phyloP scores from a whole-genome alignment of 2,888 invertebrate species.

The Ethmia dodecea region DNA sequence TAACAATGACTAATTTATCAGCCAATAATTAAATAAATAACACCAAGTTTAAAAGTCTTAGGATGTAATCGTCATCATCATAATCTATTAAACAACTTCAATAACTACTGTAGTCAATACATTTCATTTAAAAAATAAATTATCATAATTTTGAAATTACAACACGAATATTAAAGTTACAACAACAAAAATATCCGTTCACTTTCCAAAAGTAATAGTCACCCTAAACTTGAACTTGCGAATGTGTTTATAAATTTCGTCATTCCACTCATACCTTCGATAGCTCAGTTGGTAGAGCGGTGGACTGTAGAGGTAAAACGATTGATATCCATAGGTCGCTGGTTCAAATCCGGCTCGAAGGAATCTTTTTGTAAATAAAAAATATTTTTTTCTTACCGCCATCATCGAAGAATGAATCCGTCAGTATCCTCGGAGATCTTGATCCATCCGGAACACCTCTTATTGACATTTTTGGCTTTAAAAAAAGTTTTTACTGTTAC shows the following conservation, averaged over 20 bases:
- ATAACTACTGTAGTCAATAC: too few relatives aligned
- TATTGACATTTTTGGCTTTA: conserved; percentile 59
- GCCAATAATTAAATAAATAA: too few relatives aligned
- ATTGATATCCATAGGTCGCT: conserved; percentile 78
- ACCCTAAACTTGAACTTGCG: conserved; percentile 23
- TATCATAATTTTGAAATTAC: too few relatives aligned
- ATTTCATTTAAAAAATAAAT: too few relatives aligned
- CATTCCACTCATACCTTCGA: conserved; percentile 38
- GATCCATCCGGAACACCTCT: conserved; percentile 66
- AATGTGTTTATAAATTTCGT: conserved; percentile 28
- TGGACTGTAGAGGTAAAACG: conserved; percentile 45
- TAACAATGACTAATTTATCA: too few relatives aligned
- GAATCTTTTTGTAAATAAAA: conserved; percentile 35
- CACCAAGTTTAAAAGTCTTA: too few relatives aligned
- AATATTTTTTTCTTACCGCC: conserved; percentile 40
- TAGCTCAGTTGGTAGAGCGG: conserved; percentile 77
- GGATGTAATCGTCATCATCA: too few relatives aligned
- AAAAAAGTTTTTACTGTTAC: too few relatives aligned
- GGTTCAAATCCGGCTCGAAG: conserved; percentile 81
- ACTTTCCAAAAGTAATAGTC: conserved; percentile 18
- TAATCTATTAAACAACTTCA: too few relatives aligned
- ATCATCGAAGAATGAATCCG: conserved; percentile 69
- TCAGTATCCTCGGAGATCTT: conserved; percentile 57
- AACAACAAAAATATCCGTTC: too few relatives aligned
- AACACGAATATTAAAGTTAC: too few relatives aligned